phyloP scores from a whole-genome alignment of 1,140 invertebrate genomes.

The Drosophila subobscura region DNA sequence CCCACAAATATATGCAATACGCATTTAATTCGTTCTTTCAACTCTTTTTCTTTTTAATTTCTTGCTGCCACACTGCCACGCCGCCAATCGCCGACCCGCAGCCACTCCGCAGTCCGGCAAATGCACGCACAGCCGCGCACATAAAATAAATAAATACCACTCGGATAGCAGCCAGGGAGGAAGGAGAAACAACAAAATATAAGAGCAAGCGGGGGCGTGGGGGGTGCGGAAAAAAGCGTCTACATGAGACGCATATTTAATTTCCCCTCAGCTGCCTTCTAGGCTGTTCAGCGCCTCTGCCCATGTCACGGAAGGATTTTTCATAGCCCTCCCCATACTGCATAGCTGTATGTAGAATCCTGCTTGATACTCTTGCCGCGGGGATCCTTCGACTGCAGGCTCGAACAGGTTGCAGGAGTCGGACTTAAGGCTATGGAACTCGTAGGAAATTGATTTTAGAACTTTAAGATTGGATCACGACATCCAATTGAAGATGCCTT shows the following conservation, averaged over 20 bases:
- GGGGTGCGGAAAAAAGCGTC: conserved; percentile 28
- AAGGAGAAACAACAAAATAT: conserved; percentile 13
- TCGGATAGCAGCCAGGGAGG: conserved; percentile 5
- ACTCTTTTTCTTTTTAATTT: conserved; percentile 56
- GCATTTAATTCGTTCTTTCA: conserved; percentile 53
- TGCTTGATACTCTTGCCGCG: conserved; percentile 2
- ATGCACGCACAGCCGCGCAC: conserved; percentile 71
- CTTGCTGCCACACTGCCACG: conserved; percentile 20
- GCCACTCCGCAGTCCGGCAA: conserved; percentile 38
- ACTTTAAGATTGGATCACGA: too few species aligned
- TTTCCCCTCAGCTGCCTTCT: conserved; percentile 26
- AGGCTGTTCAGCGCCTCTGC: conserved; percentile 15
- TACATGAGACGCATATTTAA: conserved; percentile 80
- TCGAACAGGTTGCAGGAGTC: too few species aligned
- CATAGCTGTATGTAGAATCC: conserved; percentile 27
- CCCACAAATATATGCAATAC: conserved; percentile 60
- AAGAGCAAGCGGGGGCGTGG: not conserved
- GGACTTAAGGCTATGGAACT: too few species aligned
- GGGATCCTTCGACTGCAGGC: too few species aligned
- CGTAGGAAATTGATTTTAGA: too few species aligned
- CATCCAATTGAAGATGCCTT: too few species aligned
- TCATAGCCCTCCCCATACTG: conserved; percentile 38
- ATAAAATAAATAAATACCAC: conserved; percentile 78
- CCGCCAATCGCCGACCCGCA: not conserved
- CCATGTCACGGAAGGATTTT: conserved; percentile 71